Conservation (phyloP, 2,888 invertebrate genomes). For the Sarcophaga subvicina region DNA sequence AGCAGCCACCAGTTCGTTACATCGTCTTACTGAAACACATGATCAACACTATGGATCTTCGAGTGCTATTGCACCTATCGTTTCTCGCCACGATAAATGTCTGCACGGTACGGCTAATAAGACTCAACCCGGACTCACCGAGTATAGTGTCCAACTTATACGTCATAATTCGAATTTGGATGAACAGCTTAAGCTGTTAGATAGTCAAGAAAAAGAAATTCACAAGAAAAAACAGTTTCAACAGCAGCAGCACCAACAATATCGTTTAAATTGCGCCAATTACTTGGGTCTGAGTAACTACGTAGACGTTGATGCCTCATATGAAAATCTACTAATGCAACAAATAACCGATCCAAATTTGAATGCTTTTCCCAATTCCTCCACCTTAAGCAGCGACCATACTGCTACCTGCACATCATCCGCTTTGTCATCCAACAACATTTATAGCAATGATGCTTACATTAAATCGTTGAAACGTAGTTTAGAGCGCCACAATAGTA, state of each 20-base stretch:
- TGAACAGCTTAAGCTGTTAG: slow-evolving; percentile 79
- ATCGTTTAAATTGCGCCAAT: neutral
- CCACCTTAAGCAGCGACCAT: slow-evolving; percentile 15
- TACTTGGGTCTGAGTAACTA: slow-evolving; percentile 56
- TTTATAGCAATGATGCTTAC: slow-evolving; percentile 81
- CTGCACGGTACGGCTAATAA: neutral
- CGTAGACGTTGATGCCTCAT: slow-evolving; percentile 68
- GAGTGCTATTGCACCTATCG: neutral
- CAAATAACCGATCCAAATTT: slow-evolving; percentile 59
- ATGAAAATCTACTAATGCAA: slow-evolving; percentile 69
- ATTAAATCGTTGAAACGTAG: slow-evolving; percentile 80
- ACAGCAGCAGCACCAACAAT: neutral
- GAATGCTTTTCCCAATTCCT: slow-evolving; percentile 35
- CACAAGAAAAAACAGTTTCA: slow-evolving; percentile 70
- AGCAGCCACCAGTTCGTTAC: slow-evolving; percentile 4
- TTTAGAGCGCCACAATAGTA: slow-evolving; percentile 80
- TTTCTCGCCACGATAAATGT: neutral
- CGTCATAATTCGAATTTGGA: slow-evolving; percentile 79
- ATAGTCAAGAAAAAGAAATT: slow-evolving; percentile 79
- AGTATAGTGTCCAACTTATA: slow-evolving; percentile 76
- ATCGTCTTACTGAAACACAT: slow-evolving; percentile 2
- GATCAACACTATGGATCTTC: neutral
- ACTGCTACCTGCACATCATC: slow-evolving; percentile 59
- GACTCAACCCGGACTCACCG: slow-evolving; percentile 52
- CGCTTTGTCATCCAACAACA: slow-evolving; percentile 70